Base-by-base conservation (phyloP, 1,140 invertebrate species). In the Conus betulinus region DNA sequence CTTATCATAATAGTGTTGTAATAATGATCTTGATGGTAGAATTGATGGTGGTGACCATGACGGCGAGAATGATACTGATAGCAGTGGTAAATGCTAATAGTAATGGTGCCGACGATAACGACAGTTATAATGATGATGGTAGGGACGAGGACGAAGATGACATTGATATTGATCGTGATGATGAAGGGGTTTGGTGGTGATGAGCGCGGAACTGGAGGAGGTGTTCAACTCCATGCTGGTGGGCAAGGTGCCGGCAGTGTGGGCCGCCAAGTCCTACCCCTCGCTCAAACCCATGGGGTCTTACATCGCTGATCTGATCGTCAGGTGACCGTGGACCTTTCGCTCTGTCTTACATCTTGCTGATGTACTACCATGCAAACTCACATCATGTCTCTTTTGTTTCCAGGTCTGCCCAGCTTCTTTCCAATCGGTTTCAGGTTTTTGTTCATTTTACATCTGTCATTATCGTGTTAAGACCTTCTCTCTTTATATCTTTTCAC, bases 201-300 rank as follows among this genome's bases (percentile, higher is more conserved):
- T 95, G 95, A 95, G 94, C 0, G 79, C 92, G 10, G 94, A 95
- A 53, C 89, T 95, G 55, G 95, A 95, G 89, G 94, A 95, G 78
- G 93, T 95, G n/a, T 95, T 95, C 89, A 92, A 93, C 88, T 94
- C 93, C 71, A 95, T 95, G 95, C 88, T 95, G 55, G 92, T 94
- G 82, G 95, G 95, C 57, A 94, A 94, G 88, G 93, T 95, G 17
- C 95, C 98, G 0, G 95, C 95, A 20, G 96, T 97, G 91, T 99
- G 98, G 98, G 97, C 97, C 1, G 90, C 93, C 11, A 95, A 95
- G 88, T 95, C 94, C 15, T 95, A 95, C 87, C 95, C 95, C 17
- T 95, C 94, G 17, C 91, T 95, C 20, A 95, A 95, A 93, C 95
- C 95, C 39, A 90, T 95, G 10, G 95, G 95, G 6, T 94, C 94